These are phyloP conservation scores for Phalangium opilio DNA, from an alignment of 2,888 invertebrate species.

Conservation along the genomic window DNA sequence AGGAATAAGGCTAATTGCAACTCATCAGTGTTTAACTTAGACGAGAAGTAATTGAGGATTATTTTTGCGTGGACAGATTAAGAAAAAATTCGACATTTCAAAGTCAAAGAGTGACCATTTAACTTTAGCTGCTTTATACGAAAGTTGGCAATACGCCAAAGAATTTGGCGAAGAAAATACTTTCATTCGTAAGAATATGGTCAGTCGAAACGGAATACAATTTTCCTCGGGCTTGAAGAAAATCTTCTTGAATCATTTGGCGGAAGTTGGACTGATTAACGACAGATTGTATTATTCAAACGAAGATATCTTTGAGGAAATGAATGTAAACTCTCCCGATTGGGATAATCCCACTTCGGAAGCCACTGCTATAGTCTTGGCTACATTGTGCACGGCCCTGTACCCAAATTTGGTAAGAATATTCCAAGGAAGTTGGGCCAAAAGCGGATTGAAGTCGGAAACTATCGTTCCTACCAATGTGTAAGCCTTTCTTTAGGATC, in stretches of 20 bases:
- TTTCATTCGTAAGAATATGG: neutral
- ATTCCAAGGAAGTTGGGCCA: conserved; percentile 8
- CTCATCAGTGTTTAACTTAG: neutral
- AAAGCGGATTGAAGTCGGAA: conserved; percentile 8
- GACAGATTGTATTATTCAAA: no score
- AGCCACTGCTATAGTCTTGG: conserved; percentile 3
- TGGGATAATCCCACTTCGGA: no score
- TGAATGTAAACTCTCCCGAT: no score
- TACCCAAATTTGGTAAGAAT: conserved; percentile 16
- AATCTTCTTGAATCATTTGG: no score
- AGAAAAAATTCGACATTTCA: conserved; percentile 7
- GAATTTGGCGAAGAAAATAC: neutral
- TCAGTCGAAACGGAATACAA: neutral
- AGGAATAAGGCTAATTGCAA: no score
- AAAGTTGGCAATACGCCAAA: conserved; percentile 4
- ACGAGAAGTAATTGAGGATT: no score
- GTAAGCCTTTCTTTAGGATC: conserved; percentile 5
- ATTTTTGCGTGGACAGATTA: conserved; percentile 5
- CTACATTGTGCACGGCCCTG: conserved; percentile 10
- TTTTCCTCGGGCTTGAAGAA: neutral
- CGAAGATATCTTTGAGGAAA: no score
- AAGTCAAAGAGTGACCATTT: conserved; percentile 13
- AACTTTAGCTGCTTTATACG: conserved; percentile 7
- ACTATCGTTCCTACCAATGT: conserved; percentile 8
- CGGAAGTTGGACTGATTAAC: no score